phyloP scores from a whole-genome alignment of 2,113 vertebrate species.

The Atrichornis clamosus region DNA sequence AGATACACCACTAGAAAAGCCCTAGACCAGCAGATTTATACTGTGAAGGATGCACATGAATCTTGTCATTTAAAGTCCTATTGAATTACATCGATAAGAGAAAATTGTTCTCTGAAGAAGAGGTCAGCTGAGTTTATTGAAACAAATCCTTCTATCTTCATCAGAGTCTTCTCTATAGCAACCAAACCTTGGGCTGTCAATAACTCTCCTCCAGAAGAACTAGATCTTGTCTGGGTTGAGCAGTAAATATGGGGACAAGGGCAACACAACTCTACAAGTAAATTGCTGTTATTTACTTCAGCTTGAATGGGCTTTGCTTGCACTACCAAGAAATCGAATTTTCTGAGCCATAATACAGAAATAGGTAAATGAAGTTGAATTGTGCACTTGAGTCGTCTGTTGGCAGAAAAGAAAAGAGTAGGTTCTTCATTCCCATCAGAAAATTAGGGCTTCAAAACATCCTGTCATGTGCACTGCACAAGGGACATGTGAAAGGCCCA shows the following conservation, averaged over 20 bases:
- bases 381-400: neutral
- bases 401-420: neutral
- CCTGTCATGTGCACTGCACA: neutral
- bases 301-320: neutral
- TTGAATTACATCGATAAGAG: conserved; percentile 9
- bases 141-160: conserved; percentile 54
- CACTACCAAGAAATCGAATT: neutral
- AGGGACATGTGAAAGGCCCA: neutral
- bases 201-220: neutral
- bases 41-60: conserved; percentile 12
- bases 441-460: neutral
- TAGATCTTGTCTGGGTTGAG: neutral
- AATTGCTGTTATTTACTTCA: conserved; percentile 6
- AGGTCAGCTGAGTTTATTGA: conserved; percentile 34
- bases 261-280: neutral
- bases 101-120: conserved; percentile 50
- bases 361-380: conserved; percentile 39
- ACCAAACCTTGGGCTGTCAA: neutral
- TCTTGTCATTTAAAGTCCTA: conserved; percentile 41
- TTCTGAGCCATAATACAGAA: neutral
- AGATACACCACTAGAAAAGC: neutral
- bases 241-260: neutral
- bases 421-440: neutral
- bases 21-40: neutral
- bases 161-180: conserved; percentile 26